Percentiles rank a stretch among this genome's conserved stretches.
phyloP scores from a whole-genome alignment of 2,113 vertebrate genomes.

The Ursus arctos region DNA sequence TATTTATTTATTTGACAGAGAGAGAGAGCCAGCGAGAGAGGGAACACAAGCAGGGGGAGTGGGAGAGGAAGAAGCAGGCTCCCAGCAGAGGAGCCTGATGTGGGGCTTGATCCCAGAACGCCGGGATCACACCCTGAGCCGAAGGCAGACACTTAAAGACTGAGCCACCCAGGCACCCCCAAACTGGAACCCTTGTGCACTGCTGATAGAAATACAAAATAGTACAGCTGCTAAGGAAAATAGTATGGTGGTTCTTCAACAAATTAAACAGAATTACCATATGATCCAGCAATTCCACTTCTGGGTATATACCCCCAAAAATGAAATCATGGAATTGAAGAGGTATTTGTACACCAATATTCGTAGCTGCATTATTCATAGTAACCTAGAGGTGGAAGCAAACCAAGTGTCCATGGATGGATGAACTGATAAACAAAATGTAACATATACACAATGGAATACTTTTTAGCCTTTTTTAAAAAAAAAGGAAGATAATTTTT shows the following conservation, averaged over 20 bases:
- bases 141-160: no score
- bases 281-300: conserved; percentile 2
- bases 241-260: background rate
- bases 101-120: no score
- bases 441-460: background rate
- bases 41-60: no score
- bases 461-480: background rate
- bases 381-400: background rate
- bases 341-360: background rate
- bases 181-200: background rate
- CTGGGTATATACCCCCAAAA: background rate
- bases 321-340: background rate
- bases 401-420: background rate
- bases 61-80: no score
- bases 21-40: no score
- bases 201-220: background rate
- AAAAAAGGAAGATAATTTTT: background rate
- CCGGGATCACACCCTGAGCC: no score
- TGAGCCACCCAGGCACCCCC: no score
- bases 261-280: background rate
- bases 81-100: no score
- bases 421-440: background rate
- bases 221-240: background rate
- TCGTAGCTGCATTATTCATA: background rate
- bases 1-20: no score